Base-by-base conservation (phyloP, 2,113 vertebrate species). In the Brachyhypopomus occidentalis region DNA sequence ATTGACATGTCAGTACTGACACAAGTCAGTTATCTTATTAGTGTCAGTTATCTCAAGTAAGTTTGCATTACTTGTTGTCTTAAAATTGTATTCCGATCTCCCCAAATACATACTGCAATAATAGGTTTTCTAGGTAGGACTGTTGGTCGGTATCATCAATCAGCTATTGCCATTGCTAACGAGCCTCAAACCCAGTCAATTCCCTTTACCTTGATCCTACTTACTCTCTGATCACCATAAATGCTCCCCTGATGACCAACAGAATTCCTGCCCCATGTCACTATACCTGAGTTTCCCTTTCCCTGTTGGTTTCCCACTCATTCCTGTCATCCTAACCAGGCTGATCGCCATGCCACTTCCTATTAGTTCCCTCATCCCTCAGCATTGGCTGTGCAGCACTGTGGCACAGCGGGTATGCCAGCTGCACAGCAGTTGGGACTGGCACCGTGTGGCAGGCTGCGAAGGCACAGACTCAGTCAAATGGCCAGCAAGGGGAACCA, bases 361-460 rank as follows among this genome's bases (percentile, higher is more conserved):
- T 52, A 52, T 72, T 72, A 72, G 70, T 11, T 7, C 70, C 25
- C 70, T 72, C 70, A 52, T 72, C 70, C 70, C 48, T 72, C 70
- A 72, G 14, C n/a, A 41, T 52, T 41, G 22, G 48, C 38, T 52
- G 23, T 45, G 69, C 69, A 71, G 36, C n/a, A n/a, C 22, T 71
- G 70, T 72, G 41, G 70, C 48, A 27, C 23, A 52, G 45, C 25
- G 70, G 45, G n/a, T 41, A 52, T 72, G 70, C 70, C 70, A 72
- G 70, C 41, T 72, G 70, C 70, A 72, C 70, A 72, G 70, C 70
- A 72, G 41, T 41, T 52, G 70, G 38, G 70, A 72, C 23, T 52
- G 70, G 70, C 70, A 52, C 9, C 7, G 27, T 27, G 12, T 6
- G 41, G n/a, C 70, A 52, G 70, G 70, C 11, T 72, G 5, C 22